phyloP scores from a whole-genome alignment of 1,140 invertebrate species.

The Drosophila mayri region DNA sequence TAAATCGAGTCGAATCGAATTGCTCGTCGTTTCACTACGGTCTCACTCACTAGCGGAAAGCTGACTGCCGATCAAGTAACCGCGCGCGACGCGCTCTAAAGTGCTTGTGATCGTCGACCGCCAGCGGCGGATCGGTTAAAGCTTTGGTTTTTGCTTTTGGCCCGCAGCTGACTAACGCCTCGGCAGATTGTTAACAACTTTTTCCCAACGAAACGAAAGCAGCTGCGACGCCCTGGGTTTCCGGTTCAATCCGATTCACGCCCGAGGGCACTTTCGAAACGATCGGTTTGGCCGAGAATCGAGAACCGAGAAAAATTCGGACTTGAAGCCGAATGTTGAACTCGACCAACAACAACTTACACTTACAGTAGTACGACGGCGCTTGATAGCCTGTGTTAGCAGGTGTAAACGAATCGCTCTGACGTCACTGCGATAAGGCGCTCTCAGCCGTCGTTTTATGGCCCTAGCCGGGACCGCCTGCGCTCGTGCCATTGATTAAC shows the following conservation, averaged over 20 bases:
- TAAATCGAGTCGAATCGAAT: conserved; percentile 16
- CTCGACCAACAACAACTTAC: conserved; percentile 26
- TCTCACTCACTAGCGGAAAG: conserved; percentile 9
- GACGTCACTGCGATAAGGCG: conserved; percentile 65
- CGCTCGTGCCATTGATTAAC: conserved; percentile 74
- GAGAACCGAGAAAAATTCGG: conserved; percentile 8
- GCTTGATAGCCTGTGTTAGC: conserved; percentile 15
- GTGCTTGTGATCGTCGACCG: conserved; percentile 76
- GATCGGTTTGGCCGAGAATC: conserved; percentile 30
- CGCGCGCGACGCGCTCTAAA: conserved; percentile 79
- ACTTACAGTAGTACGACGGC: conserved; percentile 34
- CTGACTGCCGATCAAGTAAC: conserved; percentile 50
- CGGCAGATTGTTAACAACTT: conserved; percentile 72
- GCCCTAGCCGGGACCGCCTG: background rate
- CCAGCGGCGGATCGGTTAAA: conserved; percentile 68
- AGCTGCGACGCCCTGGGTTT: conserved; percentile 46
- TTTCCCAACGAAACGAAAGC: conserved; percentile 69
- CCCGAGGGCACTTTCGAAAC: conserved; percentile 17
- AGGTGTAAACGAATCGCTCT: conserved; percentile 37
- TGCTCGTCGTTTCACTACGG: conserved; percentile 18
- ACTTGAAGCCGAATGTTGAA: conserved; percentile 45
- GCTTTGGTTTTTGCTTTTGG: conserved; percentile 62
- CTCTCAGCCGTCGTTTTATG: conserved; percentile 19
- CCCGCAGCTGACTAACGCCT: conserved; percentile 43
- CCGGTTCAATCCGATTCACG: conserved; percentile 70